A percentile compares a stretch with the other conserved stretches of the same genome.
phyloP scores from a whole-genome alignment of 2,113 vertebrate genomes.

The Electrona antarctica region DNA sequence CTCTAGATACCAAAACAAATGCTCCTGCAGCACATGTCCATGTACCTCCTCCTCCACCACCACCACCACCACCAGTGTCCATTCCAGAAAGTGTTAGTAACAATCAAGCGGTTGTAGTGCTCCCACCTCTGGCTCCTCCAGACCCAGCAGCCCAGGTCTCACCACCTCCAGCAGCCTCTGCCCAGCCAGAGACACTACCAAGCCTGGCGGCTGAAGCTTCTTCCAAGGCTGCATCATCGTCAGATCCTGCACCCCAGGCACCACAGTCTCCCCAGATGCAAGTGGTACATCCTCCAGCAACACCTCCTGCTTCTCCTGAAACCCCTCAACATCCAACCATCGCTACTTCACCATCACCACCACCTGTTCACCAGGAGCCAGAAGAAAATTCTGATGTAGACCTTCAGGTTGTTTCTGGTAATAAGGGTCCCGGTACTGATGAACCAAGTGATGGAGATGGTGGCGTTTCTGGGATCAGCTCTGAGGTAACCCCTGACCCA shows the following conservation, averaged over 20 bases:
- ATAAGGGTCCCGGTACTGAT: not conserved
- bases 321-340: not conserved
- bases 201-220: not conserved
- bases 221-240: slow-evolving; percentile 14
- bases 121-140: slow-evolving; percentile 18
- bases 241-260: slow-evolving; percentile 34
- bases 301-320: slow-evolving; percentile 51
- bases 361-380: slow-evolving; percentile 37
- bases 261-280: slow-evolving; percentile 2
- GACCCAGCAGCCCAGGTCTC: slow-evolving; percentile 18
- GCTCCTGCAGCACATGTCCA: slow-evolving; percentile 52
- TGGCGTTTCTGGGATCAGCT: not conserved
- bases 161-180: not conserved
- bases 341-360: not conserved
- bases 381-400: slow-evolving; percentile 61
- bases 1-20: slow-evolving; percentile 44
- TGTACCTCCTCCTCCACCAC: not conserved
- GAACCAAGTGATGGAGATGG: not conserved
- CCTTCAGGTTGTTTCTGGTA: slow-evolving; percentile 10
- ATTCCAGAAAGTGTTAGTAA: slow-evolving; percentile 27
- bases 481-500: not conserved
- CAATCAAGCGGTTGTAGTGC: slow-evolving; percentile 13
- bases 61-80: not conserved
- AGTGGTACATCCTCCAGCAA: slow-evolving; percentile 29
- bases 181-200: slow-evolving; percentile 14